Evolutionary conservation across 2,797 vertebrate genomes (phyloP).

Genomic region (Valencia hispanica): DNA sequence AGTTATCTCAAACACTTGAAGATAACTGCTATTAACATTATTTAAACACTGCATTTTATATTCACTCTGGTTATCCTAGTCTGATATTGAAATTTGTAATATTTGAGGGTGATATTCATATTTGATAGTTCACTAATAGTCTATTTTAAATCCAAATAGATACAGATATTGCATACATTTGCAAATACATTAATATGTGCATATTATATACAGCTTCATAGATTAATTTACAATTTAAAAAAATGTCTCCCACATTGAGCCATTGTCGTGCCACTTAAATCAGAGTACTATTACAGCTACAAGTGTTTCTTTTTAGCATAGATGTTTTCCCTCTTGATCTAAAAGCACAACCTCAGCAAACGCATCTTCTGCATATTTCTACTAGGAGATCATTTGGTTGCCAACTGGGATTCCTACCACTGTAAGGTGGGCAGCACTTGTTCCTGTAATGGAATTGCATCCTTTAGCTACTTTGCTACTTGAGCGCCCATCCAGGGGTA

Average conservation of each 20-base stretch:
- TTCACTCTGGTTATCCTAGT: too few species aligned
- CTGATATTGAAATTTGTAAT: too few species aligned
- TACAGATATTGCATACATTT: not conserved
- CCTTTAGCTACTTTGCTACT: slow-evolving; percentile 74
- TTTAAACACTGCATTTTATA: too few species aligned
- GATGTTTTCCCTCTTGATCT: not conserved
- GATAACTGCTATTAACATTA: too few species aligned
- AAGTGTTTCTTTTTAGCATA: slow-evolving; percentile 9
- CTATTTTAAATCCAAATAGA: too few species aligned
- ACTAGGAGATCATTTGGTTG: slow-evolving; percentile 34
- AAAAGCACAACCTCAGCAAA: slow-evolving; percentile 10
- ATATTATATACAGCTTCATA: slow-evolving; percentile 26
- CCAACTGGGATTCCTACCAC: slow-evolving; percentile 33
- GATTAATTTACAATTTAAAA: slow-evolving; percentile 40
- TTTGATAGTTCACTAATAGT: too few species aligned
- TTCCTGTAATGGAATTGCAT: slow-evolving; percentile 66
- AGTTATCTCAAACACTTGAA: too few species aligned
- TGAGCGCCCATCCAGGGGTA: slow-evolving; percentile 52
- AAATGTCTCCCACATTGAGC: slow-evolving; percentile 52
- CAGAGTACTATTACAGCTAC: slow-evolving; percentile 47
- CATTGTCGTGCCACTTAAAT: slow-evolving; percentile 38
- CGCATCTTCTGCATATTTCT: slow-evolving; percentile 28
- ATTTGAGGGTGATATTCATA: too few species aligned
- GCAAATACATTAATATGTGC: too few species aligned
- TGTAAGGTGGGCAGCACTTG: slow-evolving; percentile 70